phyloP scores from a whole-genome alignment of 2,888 invertebrate species.

The Yponomeuta plumbellus region DNA sequence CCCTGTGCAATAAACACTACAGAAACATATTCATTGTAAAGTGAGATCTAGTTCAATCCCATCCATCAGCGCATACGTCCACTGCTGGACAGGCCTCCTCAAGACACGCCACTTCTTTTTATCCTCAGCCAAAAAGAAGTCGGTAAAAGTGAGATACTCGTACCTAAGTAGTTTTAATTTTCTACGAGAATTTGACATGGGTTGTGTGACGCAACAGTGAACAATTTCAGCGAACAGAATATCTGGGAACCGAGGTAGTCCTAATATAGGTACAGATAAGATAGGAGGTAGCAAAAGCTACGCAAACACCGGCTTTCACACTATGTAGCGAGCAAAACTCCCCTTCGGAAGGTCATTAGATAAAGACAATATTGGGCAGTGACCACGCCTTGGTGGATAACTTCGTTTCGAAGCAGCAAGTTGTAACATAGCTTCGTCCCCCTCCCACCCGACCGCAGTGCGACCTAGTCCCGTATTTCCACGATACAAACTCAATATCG shows the following conservation, averaged over 20 bases:
- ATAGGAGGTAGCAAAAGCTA: not conserved
- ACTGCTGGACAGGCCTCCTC: no score
- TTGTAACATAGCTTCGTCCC: conserved; percentile 14
- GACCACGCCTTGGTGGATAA: conserved; percentile 18
- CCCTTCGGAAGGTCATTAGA: conserved; percentile 15
- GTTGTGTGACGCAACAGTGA: not conserved
- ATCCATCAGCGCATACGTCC: no score
- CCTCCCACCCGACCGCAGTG: not conserved
- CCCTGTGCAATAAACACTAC: no score
- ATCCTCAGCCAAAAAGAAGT: no score
- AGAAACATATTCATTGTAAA: no score
- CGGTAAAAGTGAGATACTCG: no score
- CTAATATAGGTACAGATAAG: not conserved
- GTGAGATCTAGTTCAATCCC: no score
- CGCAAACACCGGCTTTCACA: not conserved
- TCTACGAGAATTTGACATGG: not conserved
- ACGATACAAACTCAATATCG: conserved; percentile 1
- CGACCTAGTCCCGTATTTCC: not conserved
- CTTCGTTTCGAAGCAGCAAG: conserved; percentile 16
- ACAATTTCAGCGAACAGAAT: not conserved
- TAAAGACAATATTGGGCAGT: conserved; percentile 19
- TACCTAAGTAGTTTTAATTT: not conserved
- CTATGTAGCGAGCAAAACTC: not conserved
- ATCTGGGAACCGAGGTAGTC: not conserved
- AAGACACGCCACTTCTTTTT: no score